A percentile compares a stretch with the other conserved stretches of the same genome.
Conservation (phyloP, 2,113 vertebrate species). For the Myiozetetes cayanensis region DNA sequence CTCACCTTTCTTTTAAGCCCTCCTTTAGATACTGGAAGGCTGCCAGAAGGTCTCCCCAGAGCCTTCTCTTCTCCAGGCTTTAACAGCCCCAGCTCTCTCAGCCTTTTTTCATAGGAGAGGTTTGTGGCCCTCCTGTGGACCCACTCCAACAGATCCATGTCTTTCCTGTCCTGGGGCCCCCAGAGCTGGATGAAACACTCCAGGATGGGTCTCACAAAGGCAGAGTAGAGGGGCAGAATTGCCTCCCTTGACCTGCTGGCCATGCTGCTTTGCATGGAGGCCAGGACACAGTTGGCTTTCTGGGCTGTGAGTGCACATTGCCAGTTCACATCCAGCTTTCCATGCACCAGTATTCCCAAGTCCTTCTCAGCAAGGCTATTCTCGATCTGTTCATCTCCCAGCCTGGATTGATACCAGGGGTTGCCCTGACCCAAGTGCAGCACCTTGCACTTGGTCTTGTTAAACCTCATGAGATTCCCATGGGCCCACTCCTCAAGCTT, state of each 20-base stretch:
- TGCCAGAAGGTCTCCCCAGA: neutral
- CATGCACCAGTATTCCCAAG: neutral
- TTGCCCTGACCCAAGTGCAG: neutral
- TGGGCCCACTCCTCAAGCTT: neutral
- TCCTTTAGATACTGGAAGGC: neutral
- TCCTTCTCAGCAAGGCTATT: neutral
- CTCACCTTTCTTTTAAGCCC: neutral
- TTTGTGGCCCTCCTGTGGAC: neutral
- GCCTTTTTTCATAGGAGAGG: neutral
- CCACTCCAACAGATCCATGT: neutral
- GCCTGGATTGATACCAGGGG: fast-evolving
- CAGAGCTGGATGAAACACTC: neutral
- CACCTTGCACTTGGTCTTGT: neutral
- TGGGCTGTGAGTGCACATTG: neutral
- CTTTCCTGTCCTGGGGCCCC: neutral
- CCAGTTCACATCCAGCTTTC: neutral
- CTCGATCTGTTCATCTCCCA: neutral
- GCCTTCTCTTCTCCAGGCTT: neutral
- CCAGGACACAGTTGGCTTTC: neutral
- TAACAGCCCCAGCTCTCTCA: neutral
- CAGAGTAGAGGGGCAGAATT: neutral
- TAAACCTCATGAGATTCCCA: neutral
- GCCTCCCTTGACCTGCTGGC: neutral
- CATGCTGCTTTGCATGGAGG: neutral
- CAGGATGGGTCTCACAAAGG: neutral